Base-by-base conservation (phyloP, 2,113 vertebrate species). In the Hemiprocne comata region DNA sequence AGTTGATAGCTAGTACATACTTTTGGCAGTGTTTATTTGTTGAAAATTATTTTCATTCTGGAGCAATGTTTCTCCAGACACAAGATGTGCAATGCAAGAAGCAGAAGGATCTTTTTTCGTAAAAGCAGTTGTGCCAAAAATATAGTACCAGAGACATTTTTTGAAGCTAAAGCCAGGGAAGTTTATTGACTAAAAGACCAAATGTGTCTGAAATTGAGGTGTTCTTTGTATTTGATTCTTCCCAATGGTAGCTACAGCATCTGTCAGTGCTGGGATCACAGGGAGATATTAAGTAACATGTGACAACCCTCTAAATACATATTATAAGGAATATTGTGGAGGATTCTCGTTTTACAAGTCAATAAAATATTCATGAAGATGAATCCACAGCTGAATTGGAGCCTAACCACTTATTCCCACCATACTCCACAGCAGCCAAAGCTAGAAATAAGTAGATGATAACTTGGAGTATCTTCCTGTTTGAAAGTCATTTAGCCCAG, bases 301-400 rank as follows among this genome's bases (percentile, higher is more conserved):
- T 8, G n/a, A 50, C 7, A 36, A 38, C 17, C n/a, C 7, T 40
- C 15, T 69, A 0, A 11, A 11, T 19, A 13, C 1, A 3, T 29
- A 23, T n/a, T 33, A 17, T 38, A 76, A 74, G 15, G 16, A 38
- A 5, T 78, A 55, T 11, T 28, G 16, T 46, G 51, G 19, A 64
- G 8, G 19, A 31, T 17, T 67, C 25, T 48, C 55, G 29, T 34
- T 91, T 69, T 89, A 75, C 23, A 87, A 14, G 7, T 17, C 44
- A 40, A 7, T 50, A 20, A 74, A 80, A 54, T 44, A 72, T 21
- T 54, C 5, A 33, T 54, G 17, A 46, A 42, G 15, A 36, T 31
- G 58, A 82, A 65, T 38, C 10, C 31, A 38, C 31, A 79, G 28
- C 34, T 87, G 48, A 85, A 40, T 10, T 29, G 28, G 12, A 91